Evolutionary conservation across 2,888 invertebrate species (phyloP), one percentile per base, ranked within the genome.

Genomic region (Pachycephus smyrnensis): DNA sequence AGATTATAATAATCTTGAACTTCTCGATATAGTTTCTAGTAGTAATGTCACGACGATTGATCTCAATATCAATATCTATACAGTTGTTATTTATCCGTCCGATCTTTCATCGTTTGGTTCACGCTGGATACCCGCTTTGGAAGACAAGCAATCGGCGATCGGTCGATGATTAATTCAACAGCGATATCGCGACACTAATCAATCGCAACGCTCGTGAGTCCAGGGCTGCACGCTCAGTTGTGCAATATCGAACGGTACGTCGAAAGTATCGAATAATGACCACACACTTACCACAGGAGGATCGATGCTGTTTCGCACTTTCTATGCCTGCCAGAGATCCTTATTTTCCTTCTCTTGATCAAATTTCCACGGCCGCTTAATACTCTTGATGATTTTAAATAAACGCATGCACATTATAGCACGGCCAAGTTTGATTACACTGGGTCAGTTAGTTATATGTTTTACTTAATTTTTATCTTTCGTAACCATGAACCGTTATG

Each of bases 201-300:
- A 55, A 55, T 55, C 55, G 55, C 55, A 55, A 55, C 23, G 55
- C 55, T 55, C 55, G 55, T 23, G 55, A 55, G 55, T 55, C 55
- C 55, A 55, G 55, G 23, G 55, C 55, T 55, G 55, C 23, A 55
- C 55, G 55, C 9, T 55, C 55, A 55, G 33, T 71, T 71, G 71
- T 32, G 71, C 31, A 71, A 71, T 31, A 71, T 32, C 71, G 71
- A 71, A 33, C 71, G 71, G 15, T 31, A 31, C 71, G 71, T 71
- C 71, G 71, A 71, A 71, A 71, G 71, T 71, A 71, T 71, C 71
- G 71, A 71, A 71, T 71, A 33, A 71, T 71, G 71, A 71, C 71
- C 71, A 33, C 71, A 31, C 71, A 32, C 71, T 33, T 12, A 55
- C 55, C 55, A 23, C 55, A 55, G 55, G 55, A 23, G 55, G 55